Evolutionary conservation across 2,113 vertebrate genomes (phyloP), one percentile per base, ranked within the genome.

Genomic region (Zosterops japonicus): DNA sequence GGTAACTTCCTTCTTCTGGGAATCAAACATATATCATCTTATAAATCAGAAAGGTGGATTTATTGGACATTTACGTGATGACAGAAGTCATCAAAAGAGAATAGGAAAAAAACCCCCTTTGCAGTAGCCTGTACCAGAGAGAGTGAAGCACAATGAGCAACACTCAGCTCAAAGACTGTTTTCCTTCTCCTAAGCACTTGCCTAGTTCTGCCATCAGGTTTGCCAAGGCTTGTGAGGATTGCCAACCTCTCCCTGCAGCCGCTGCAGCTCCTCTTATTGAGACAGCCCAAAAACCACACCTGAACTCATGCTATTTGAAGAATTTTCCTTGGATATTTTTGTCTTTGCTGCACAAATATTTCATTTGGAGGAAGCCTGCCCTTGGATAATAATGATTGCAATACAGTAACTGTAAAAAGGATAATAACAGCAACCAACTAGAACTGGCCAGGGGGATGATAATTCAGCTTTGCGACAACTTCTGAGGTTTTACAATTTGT

Each of bases 401-500:
- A 5, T 81, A 57, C 50, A 83, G 59, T 70, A 93, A 92, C 76
- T 92, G 69, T 89, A 94, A 92, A 94, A 92, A 52, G 83, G 64
- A 89, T 89, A 94, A 78, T 90, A 92, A 47, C 60, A 93, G 80
- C 35, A 83, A 89, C 76, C 68, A 60, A 81, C 29, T 49, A 29
- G 72, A 87, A 92, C 86, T 78, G 93, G 91, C 80, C 80, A 84
- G 56, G 68, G 74, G 76, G 47, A 74, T 75, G 94, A 88, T 86
- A 96, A 93, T 93, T 96, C 88, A 77, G 92, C 80, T 94, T 63
- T 87, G 93, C 0, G 3, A 93, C 93, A 95, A 24, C 83, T 97
- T 86, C 76, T 96, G 96, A 96, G 96, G 96, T 97, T 96, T 96
- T 93, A 97, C 86, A 94, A 96, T 96, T 97, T 97, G 89, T 95